Conservation (phyloP, 2,113 vertebrate species). For the Urocynchramus pylzowi region DNA sequence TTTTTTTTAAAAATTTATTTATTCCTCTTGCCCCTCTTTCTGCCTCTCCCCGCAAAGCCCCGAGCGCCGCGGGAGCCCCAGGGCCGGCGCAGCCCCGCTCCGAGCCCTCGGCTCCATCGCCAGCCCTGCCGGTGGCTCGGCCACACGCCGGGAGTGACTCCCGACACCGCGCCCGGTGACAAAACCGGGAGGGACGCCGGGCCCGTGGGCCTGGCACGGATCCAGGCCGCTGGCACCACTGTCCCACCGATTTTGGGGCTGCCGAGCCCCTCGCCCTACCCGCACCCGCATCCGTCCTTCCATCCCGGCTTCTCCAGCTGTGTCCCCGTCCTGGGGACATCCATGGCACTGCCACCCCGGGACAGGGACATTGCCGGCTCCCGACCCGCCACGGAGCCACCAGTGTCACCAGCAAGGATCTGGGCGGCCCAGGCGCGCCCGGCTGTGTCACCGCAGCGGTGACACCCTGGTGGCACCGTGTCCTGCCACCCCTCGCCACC, state of each 20-base stretch:
- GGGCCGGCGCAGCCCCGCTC: fast-evolving
- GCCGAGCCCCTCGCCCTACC: fast-evolving
- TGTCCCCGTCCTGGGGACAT: neutral
- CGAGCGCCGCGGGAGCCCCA: neutral
- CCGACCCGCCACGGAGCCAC: neutral
- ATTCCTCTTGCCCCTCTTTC: neutral
- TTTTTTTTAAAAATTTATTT: neutral
- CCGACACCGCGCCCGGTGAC: fast-evolving
- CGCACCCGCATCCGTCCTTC: fast-evolving
- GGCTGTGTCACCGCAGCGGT: neutral
- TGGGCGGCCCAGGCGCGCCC: fast-evolving
- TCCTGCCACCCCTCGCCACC: neutral
- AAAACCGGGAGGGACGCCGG: neutral
- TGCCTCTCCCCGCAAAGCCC: neutral
- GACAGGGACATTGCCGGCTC: neutral
- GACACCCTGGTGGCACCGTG: neutral
- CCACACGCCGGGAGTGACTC: fast-evolving
- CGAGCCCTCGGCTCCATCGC: neutral
- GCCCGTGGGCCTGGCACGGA: neutral
- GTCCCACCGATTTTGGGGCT: fast-evolving
- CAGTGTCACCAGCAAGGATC: neutral
- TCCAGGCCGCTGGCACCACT: neutral
- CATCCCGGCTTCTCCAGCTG: fast-evolving
- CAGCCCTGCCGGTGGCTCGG: neutral
- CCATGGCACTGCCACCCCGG: neutral